Evolutionary conservation across 1,140 invertebrate genomes (phyloP), one percentile per base, ranked within the genome.

Genomic region (Arion vulgaris): DNA sequence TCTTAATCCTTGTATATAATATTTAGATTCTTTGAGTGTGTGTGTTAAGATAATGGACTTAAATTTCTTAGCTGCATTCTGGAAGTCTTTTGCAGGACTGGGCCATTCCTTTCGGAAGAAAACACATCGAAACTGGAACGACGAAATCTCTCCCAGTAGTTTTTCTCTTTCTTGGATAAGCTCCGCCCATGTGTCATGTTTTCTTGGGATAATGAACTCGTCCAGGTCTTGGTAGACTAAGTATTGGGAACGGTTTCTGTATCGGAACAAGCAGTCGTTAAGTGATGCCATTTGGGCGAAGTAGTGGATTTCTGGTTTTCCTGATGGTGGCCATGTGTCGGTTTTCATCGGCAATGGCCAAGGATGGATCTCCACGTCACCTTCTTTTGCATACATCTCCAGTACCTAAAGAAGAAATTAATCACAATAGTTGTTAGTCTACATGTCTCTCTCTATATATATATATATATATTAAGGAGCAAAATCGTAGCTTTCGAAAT

Each of bases 261-360:
- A 41, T n/a, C 71, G 71, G 38, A 41, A 72, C 36, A 72, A 19
- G 38, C 71, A 72, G 36, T 72, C 71, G 19, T 72, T 72, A 23
- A 72, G 36, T 1, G 71, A 39, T 1, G 71, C 71, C 36, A 72
- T 72, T 72, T 72, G 71, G 41, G 36, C 71, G 38, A 41, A 72
- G 38, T 72, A 72, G 36, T 45, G 41, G n/a, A 72, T 72, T 7
- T 76, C 51, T 5, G 41, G 49, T 1, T 78, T 49, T 2, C 62
- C 34, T 2, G 34, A 68, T 17, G 73, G 82, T 4, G 84, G 85
- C 84, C 87, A 88, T n/a, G 81, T 84, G 66, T 89, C 84, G 0
- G 86, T 85, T 1, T 38, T 26, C 93, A 98, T 96, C 76, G 97
- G 96, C 71, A 98, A 93, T 34, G 90, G 73, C 97, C 97, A 98